Evolutionary conservation across 2,888 invertebrate genomes (phyloP).

Genomic region (Dynastes tityus): DNA sequence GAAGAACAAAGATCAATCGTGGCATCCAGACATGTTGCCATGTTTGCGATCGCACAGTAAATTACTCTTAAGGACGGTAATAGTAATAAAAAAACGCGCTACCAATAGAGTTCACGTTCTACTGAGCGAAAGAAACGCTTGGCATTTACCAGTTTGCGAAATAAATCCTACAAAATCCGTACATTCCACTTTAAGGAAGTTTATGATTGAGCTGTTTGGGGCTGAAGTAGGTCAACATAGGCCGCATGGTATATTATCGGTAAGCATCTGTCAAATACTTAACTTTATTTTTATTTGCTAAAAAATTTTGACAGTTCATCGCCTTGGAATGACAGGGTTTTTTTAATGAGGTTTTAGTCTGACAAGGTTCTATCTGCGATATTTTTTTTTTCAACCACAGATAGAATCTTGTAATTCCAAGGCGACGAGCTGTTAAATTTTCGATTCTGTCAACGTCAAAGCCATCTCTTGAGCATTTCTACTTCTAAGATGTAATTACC

Average conservation of each 20-base stretch:
- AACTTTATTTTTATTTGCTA: too few species aligned
- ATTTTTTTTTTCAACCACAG: too few species aligned
- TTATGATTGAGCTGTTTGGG: constrained; percentile 94
- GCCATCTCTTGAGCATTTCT: too few species aligned
- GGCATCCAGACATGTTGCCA: constrained; percentile 84
- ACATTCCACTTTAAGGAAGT: constrained; percentile 89
- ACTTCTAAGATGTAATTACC: too few species aligned
- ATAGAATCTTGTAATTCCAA: too few species aligned
- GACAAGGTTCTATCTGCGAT: too few species aligned
- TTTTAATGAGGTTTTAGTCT: too few species aligned
- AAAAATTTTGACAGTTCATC: too few species aligned
- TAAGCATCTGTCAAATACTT: constrained; percentile 56
- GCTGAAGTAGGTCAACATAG: constrained; percentile 88
- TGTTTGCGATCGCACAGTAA: constrained; percentile 79
- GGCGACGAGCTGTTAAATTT: too few species aligned
- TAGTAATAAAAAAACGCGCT: constrained; percentile 85
- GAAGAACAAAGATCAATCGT: constrained; percentile 67
- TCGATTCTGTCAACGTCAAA: too few species aligned
- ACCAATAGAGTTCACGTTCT: constrained; percentile 90
- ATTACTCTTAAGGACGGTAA: constrained; percentile 83
- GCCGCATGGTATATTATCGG: constrained; percentile 85
- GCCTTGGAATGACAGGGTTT: too few species aligned
- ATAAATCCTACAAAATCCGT: constrained; percentile 89
- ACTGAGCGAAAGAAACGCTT: constrained; percentile 86
- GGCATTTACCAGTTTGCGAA: constrained; percentile 91